phyloP scores from a whole-genome alignment of 2,797 vertebrate genomes.

The Scyliorhinus canicula region DNA sequence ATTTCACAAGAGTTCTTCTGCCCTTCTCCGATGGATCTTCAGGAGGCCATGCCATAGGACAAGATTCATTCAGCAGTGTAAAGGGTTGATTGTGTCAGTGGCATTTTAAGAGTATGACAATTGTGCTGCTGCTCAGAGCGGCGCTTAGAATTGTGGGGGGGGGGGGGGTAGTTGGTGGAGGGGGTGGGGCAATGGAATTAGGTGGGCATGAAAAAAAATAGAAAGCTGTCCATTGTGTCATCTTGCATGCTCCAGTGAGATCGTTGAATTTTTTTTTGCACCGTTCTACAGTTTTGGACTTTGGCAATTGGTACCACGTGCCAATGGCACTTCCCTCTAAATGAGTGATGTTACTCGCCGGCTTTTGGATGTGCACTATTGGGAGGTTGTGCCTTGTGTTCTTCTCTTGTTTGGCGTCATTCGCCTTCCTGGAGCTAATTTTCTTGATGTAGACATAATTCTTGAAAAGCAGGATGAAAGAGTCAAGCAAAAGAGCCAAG shows the following conservation, averaged over 20 bases:
- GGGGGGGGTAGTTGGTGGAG: too few species aligned
- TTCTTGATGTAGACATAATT: background rate
- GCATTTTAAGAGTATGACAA: background rate
- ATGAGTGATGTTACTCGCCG: background rate
- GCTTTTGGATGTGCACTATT: background rate
- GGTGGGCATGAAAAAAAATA: background rate
- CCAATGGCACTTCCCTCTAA: background rate
- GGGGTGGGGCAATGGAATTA: too few species aligned
- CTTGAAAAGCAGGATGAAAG: background rate
- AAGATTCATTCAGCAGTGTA: background rate
- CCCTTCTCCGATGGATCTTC: background rate
- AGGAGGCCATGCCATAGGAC: background rate
- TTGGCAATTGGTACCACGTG: background rate
- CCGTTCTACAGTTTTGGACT: background rate
- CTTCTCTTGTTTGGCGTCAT: background rate
- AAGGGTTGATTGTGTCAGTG: background rate
- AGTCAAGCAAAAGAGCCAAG: background rate
- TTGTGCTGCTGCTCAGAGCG: background rate
- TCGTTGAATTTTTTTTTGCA: background rate
- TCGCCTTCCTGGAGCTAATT: background rate
- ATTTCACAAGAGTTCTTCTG: background rate
- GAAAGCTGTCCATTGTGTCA: background rate
- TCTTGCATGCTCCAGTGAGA: background rate
- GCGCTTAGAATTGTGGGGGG: too few species aligned
- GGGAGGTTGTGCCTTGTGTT: background rate